Percentiles rank a stretch among this genome's conserved stretches.
phyloP scores from a whole-genome alignment of 2,888 invertebrate species.

The Drosophila buzzatii region DNA sequence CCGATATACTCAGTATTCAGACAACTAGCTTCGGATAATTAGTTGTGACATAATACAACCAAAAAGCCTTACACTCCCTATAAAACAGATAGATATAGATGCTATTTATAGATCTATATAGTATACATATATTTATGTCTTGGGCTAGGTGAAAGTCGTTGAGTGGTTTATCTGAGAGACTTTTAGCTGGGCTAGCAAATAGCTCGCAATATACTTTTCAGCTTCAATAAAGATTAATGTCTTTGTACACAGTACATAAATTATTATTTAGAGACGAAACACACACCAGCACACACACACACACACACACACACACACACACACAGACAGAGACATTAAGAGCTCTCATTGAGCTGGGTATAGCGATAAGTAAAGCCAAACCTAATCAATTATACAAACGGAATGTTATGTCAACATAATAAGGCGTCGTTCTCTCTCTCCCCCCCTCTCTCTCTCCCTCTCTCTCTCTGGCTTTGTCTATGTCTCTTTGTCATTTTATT shows the following conservation, averaged over 20 bases:
- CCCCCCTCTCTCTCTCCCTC: neutral
- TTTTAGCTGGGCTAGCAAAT: conserved; percentile 47
- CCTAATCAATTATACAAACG: conserved; percentile 78
- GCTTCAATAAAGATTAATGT: conserved; percentile 80
- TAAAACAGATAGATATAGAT: neutral
- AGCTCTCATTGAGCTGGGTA: neutral
- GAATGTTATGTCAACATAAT: conserved; percentile 78
- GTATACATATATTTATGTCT: neutral
- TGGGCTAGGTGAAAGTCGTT: conserved; percentile 18
- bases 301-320: neutral
- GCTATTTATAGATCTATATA: neutral
- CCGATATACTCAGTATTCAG: neutral
- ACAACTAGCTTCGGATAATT: neutral
- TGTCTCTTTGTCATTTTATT: conserved; percentile 59
- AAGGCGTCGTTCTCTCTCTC: conserved; percentile 36
- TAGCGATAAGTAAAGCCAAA: conserved; percentile 51
- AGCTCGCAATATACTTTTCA: conserved; percentile 67
- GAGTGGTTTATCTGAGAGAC: conserved; percentile 29
- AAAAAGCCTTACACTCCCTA: neutral
- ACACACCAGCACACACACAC: conserved; percentile 3
- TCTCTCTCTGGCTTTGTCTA: neutral
- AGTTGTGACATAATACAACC: neutral
- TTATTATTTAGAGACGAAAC: conserved; percentile 61
- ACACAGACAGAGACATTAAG: neutral
- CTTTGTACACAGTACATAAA: conserved; percentile 77